Percentiles rank a stretch among this genome's conserved stretches.
Evolutionary conservation across 2,888 invertebrate species (phyloP).

Genomic region (Phania funesta): DNA sequence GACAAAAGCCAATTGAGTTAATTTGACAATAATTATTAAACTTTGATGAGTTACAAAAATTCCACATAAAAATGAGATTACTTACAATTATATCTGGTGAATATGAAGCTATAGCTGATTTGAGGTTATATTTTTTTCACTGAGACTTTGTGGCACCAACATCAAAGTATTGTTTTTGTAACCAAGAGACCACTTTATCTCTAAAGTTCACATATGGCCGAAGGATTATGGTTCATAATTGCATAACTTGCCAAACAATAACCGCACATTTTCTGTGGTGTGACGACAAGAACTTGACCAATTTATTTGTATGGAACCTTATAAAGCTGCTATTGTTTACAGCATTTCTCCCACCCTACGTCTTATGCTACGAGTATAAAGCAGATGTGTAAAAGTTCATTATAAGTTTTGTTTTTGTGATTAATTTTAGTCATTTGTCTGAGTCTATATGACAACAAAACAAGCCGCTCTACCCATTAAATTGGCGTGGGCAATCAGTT

Average conservation of each 20-base stretch:
- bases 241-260: constrained; percentile 24
- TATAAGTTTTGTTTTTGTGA: constrained; percentile 48
- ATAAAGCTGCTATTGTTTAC: not conserved
- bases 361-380: not conserved
- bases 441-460: constrained; percentile 21
- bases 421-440: constrained; percentile 56
- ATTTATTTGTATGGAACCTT: not conserved
- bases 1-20: constrained; percentile 27
- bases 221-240: constrained; percentile 46
- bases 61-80: not conserved
- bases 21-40: constrained; percentile 5
- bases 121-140: not conserved
- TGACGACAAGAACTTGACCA: constrained; percentile 30
- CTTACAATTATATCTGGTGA: not conserved
- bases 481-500: constrained; percentile 35
- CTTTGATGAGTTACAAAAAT: not conserved
- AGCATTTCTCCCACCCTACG: not conserved
- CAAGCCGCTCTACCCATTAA: constrained; percentile 31
- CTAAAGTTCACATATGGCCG: constrained; percentile 34
- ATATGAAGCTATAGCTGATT: not conserved
- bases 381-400: constrained; percentile 48
- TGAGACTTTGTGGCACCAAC: not conserved
- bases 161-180: constrained; percentile 21
- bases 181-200: constrained; percentile 7
- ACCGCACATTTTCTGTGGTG: not conserved